Percentiles rank a stretch among this genome's conserved stretches.
These are phyloP conservation scores for Megalurothrips usitatus DNA, from an alignment of 2,888 invertebrate species.

Conservation along the genomic window DNA sequence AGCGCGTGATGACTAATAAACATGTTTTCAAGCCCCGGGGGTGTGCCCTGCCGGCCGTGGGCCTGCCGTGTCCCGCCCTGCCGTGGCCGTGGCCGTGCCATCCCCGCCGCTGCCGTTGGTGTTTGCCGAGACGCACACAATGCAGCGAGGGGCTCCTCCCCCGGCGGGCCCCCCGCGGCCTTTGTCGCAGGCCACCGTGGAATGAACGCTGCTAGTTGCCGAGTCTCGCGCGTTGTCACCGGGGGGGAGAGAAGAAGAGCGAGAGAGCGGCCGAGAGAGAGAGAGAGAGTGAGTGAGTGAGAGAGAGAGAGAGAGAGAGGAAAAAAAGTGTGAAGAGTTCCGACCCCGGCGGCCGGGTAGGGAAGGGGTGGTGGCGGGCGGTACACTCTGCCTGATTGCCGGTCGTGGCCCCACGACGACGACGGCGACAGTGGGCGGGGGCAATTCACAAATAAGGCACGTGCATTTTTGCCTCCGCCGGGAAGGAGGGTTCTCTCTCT, in stretches of 20 bases:
- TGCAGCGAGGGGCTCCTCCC: neutral
- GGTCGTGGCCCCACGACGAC: no score
- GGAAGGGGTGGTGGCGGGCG: no score
- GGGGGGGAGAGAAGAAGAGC: neutral
- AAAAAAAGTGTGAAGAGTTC: neutral
- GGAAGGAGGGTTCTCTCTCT: no score
- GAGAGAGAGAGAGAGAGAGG: no score
- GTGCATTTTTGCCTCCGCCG: no score
- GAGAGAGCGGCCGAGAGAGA: no score
- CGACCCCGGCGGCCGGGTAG: neutral
- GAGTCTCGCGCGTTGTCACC: neutral
- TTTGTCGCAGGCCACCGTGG: neutral
- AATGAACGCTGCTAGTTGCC: neutral
- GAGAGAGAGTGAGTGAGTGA: no score
- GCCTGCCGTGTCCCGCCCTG: neutral
- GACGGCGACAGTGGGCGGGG: no score
- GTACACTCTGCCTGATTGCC: no score
- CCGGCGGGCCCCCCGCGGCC: neutral
- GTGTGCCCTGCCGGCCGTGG: neutral
- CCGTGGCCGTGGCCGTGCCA: neutral
- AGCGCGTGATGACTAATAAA: constrained; percentile 6
- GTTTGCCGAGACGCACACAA: neutral
- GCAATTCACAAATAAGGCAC: no score
- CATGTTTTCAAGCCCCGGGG: neutral
- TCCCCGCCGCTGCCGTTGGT: no score